A percentile compares a stretch with the other conserved stretches of the same genome.
Evolutionary conservation across 2,113 vertebrate genomes (phyloP).

Genomic region (Sterrhoptilus dennistouni): DNA sequence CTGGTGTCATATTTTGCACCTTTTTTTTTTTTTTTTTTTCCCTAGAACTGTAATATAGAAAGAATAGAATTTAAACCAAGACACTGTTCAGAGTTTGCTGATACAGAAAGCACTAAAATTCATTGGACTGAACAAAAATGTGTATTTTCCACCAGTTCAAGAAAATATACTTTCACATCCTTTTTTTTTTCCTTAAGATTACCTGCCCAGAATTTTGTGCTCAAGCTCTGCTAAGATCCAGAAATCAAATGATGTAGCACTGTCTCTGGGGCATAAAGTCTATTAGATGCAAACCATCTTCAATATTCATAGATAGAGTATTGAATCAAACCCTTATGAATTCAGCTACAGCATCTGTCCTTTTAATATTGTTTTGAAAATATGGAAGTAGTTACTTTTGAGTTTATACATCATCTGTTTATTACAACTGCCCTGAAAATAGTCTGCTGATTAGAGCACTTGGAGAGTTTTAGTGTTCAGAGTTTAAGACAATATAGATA

Average conservation of each 20-base stretch:
- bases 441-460: neutral
- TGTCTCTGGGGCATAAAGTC: neutral
- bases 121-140: neutral
- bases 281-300: neutral
- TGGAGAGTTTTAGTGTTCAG: neutral
- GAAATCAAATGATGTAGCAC: neutral
- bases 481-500: neutral
- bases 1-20: neutral
- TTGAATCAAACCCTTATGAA: neutral
- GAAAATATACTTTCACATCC: neutral
- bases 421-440: neutral
- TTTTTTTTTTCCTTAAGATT: neutral
- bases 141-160: neutral
- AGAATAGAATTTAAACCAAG: neutral
- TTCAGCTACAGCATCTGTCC: neutral
- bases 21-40: accelerated
- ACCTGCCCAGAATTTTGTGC: neutral
- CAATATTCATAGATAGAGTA: neutral
- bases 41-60: neutral
- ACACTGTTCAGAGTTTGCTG: neutral
- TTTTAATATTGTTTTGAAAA: neutral
- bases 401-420: neutral
- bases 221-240: neutral
- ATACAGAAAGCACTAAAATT: neutral
- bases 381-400: neutral